These are phyloP conservation scores for Ichneumoninae sp. DNA, from an alignment of 2,888 invertebrate genomes.

Conservation along the genomic window DNA sequence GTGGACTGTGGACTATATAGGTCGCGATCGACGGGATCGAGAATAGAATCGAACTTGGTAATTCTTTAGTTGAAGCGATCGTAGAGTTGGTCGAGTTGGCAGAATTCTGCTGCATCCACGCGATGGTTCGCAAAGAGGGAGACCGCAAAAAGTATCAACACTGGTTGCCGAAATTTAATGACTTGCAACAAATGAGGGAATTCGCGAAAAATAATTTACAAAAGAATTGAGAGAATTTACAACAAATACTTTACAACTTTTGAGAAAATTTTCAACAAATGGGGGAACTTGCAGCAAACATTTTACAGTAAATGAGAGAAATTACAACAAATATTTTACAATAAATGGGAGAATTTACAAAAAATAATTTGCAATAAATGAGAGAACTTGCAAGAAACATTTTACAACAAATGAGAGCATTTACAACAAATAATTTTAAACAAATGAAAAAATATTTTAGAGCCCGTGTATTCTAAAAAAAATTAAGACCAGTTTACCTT, in stretches of 20 bases:
- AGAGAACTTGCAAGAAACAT: too few species aligned
- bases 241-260: not conserved
- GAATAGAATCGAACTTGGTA: constrained; percentile 6
- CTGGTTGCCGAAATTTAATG: not conserved
- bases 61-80: not conserved
- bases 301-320: too few species aligned
- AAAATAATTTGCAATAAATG: too few species aligned
- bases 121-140: not conserved
- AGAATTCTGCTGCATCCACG: not conserved
- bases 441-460: not conserved
- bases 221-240: too few species aligned
- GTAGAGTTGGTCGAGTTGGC: not conserved
- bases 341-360: too few species aligned
- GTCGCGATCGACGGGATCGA: not conserved
- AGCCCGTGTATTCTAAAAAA: not conserved
- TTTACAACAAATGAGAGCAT: too few species aligned
- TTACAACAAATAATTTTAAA: too few species aligned
- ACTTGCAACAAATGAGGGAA: not conserved
- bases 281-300: too few species aligned
- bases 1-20: not conserved
- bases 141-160: not conserved
- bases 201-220: not conserved
- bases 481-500: not conserved
- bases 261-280: too few species aligned
- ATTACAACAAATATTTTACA: too few species aligned